Percentiles rank a stretch among this genome's conserved stretches.
Evolutionary conservation across 23 tunicate genomes (phyloP).

Genomic region (Halocynthia aurantium): DNA sequence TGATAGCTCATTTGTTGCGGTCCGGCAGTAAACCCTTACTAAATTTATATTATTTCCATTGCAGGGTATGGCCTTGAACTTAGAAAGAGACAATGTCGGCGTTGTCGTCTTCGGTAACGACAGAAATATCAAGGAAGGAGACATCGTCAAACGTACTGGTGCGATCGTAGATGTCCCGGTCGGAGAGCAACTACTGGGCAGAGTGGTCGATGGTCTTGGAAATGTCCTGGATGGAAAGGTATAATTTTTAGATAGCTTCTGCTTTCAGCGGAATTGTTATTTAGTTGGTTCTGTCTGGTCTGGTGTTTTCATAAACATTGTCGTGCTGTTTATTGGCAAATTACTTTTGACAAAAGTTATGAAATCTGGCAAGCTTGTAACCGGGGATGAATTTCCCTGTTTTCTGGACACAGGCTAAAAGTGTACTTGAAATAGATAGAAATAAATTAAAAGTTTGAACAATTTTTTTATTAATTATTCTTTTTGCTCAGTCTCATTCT

Average conservation of each 20-base stretch:
- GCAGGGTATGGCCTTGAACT: constrained; percentile 97
- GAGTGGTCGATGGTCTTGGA: constrained; percentile 98
- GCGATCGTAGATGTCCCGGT: constrained; percentile 99
- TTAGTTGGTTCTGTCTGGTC: too few species aligned
- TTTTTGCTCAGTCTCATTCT: too few species aligned
- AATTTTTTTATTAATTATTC: too few species aligned
- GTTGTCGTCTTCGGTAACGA: constrained; percentile 99
- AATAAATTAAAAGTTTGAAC: too few species aligned
- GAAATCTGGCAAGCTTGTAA: not conserved
- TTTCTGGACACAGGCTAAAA: too few species aligned
- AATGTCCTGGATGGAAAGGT: constrained; percentile 98
- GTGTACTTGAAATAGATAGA: too few species aligned
- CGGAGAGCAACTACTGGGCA: constrained; percentile 94
- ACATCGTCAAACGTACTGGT: constrained; percentile 97
- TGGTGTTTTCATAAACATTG: too few species aligned
- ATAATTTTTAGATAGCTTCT: not conserved
- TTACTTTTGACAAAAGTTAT: not conserved
- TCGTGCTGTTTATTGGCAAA: not conserved
- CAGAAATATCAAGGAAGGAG: constrained; percentile 97
- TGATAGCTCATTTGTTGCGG: not conserved
- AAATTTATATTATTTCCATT: not conserved
- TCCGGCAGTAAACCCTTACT: not conserved
- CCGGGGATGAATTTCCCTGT: not conserved
- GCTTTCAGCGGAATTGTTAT: too few species aligned
- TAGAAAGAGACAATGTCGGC: constrained; percentile 99